Evolutionary conservation across 92 coral and sea anemone genomes (phyloP).

Genomic region (Metridium senile): DNA sequence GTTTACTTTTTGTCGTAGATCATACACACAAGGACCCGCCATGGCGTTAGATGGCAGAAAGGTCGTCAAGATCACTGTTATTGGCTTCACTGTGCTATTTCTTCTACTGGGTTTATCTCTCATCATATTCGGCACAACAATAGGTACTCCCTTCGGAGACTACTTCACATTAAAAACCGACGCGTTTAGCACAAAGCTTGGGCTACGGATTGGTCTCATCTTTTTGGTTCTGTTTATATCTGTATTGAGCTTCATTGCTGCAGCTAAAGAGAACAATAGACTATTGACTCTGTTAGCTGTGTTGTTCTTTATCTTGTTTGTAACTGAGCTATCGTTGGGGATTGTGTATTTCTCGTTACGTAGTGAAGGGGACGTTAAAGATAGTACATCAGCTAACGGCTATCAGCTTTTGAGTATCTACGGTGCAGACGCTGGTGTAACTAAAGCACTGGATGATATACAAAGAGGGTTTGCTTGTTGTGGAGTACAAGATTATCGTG

Average conservation of each 20-base stretch:
- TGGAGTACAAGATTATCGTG: slow-evolving; percentile 90
- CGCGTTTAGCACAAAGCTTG: slow-evolving; percentile 66
- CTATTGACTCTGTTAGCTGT: slow-evolving; percentile 73
- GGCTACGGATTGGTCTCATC: slow-evolving; percentile 77
- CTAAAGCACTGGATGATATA: slow-evolving; percentile 77
- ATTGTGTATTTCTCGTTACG: slow-evolving; percentile 70
- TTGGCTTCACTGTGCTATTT: slow-evolving; percentile 69
- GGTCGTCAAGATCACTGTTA: slow-evolving; percentile 62
- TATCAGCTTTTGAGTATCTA: slow-evolving; percentile 76
- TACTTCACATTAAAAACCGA: slow-evolving; percentile 72
- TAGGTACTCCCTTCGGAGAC: slow-evolving; percentile 89
- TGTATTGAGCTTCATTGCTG: slow-evolving; percentile 68
- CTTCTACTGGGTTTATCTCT: slow-evolving; percentile 73
- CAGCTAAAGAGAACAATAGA: slow-evolving; percentile 76
- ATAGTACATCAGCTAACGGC: slow-evolving; percentile 73
- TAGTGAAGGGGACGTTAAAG: slow-evolving; percentile 58
- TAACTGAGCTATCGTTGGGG: slow-evolving; percentile 77
- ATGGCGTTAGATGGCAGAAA: slow-evolving; percentile 65
- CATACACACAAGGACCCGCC: neutral
- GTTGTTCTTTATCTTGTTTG: slow-evolving; percentile 60
- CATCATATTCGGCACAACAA: slow-evolving; percentile 76
- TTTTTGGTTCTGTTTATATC: slow-evolving; percentile 60
- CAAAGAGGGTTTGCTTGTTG: slow-evolving; percentile 91
- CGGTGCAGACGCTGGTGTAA: slow-evolving; percentile 71
- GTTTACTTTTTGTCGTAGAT: neutral